These are phyloP conservation scores for Temnopleurus reevesii DNA, from an alignment of 53 echinoderm and acorn worm species.

Conservation along the genomic window DNA sequence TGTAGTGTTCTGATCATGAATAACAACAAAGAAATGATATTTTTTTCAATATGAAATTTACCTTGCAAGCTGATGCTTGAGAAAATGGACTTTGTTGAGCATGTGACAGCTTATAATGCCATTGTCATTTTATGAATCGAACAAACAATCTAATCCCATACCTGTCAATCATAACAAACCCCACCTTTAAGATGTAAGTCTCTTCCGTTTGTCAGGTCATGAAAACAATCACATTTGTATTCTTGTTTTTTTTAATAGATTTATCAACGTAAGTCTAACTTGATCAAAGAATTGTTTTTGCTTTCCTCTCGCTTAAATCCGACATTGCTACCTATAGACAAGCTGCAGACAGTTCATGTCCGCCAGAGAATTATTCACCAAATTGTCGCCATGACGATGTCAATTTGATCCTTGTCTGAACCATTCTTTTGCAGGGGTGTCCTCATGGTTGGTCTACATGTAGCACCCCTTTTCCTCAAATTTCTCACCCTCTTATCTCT, in stretches of 20 bases:
- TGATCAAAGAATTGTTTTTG: background rate
- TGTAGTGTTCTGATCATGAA: too few relatives aligned
- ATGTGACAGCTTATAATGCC: too few relatives aligned
- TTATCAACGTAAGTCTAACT: background rate
- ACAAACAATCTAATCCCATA: too few relatives aligned
- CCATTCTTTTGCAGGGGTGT: background rate
- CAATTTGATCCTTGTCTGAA: conserved; percentile 18
- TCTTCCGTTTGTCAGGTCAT: too few relatives aligned
- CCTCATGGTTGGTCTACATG: background rate
- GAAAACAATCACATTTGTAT: background rate
- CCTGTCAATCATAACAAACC: too few relatives aligned
- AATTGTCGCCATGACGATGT: conserved; percentile 49
- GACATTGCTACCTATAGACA: background rate
- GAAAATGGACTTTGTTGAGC: too few relatives aligned
- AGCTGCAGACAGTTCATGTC: background rate
- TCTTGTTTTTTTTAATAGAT: background rate
- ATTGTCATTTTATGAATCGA: too few relatives aligned
- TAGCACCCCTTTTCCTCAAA: background rate
- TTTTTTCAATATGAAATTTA: too few relatives aligned
- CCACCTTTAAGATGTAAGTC: too few relatives aligned
- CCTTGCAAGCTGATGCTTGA: too few relatives aligned
- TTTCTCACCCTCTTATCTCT: conserved; percentile 3
- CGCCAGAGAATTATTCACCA: conserved; percentile 32
- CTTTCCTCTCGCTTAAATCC: background rate
- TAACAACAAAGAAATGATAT: too few relatives aligned